Evolutionary conservation across 2,797 vertebrate species (phyloP).

Genomic region (Capromys pilorides): DNA sequence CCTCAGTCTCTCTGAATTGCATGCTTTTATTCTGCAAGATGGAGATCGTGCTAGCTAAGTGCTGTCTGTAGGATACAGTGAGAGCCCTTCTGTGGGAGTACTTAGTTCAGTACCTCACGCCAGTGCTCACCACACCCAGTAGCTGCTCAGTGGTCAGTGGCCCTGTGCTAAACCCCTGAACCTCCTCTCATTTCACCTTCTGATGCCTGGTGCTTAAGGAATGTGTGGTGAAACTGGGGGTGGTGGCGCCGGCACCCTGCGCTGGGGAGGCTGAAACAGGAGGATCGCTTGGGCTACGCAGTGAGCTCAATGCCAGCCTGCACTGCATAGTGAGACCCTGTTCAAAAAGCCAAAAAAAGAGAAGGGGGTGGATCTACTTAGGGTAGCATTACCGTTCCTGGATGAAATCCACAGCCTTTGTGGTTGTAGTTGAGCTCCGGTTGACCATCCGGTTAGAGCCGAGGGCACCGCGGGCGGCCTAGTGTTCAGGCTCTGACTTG

Average conservation of each 20-base stretch:
- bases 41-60: background rate
- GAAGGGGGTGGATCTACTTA: background rate
- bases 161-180: background rate
- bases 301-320: background rate
- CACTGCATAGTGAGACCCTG: too few relatives aligned
- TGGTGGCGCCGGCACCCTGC: too few relatives aligned
- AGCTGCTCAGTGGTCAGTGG: background rate
- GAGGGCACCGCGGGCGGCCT: background rate
- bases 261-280: background rate
- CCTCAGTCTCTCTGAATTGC: background rate
- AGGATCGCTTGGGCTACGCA: background rate
- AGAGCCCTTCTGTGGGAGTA: background rate
- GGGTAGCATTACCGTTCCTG: background rate
- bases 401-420: background rate
- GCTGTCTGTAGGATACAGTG: background rate
- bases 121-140: background rate
- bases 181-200: background rate
- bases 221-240: background rate
- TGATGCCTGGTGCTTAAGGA: background rate
- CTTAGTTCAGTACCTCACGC: background rate
- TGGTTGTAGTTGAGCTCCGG: background rate
- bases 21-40: background rate
- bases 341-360: background rate
- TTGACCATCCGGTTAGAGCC: background rate
- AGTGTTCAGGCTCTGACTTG: constrained; percentile 1